These are phyloP conservation scores for Gobiocypris rarus DNA, from an alignment of 2,113 vertebrate genomes.

Conservation along the genomic window DNA sequence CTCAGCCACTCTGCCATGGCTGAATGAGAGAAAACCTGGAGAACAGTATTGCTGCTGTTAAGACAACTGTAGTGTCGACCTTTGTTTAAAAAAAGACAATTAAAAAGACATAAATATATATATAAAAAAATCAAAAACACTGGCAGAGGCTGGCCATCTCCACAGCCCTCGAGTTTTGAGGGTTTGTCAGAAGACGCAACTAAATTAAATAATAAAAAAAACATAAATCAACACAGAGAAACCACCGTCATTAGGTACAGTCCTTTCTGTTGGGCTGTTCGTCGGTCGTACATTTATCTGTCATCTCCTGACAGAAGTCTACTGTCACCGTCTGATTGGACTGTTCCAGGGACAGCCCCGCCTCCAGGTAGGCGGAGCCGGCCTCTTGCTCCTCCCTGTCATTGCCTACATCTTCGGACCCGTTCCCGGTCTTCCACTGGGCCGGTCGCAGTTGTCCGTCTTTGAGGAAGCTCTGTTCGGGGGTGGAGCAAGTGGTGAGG, in stretches of 20 bases:
- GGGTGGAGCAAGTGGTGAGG: conserved; percentile 75
- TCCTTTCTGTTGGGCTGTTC: conserved; percentile 94
- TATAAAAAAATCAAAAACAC: conserved; percentile 70
- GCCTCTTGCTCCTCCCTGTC: conserved; percentile 77
- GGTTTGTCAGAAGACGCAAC: conserved; percentile 73
- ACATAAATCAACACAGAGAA: conserved; percentile 54
- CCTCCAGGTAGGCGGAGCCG: conserved; percentile 78
- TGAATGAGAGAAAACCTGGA: conserved; percentile 74
- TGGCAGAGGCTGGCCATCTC: conserved; percentile 85
- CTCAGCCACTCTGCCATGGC: conserved; percentile 70
- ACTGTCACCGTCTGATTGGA: conserved; percentile 95
- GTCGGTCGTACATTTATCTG: conserved; percentile 98
- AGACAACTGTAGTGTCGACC: conserved; percentile 85
- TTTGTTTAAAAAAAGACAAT: conserved; percentile 65
- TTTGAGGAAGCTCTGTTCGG: conserved; percentile 81
- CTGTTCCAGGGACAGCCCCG: conserved; percentile 81
- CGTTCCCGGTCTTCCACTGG: conserved; percentile 74
- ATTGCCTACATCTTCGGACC: conserved; percentile 57
- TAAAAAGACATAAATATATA: conserved; percentile 75
- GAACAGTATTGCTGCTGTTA: conserved; percentile 85
- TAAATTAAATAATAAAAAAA: conserved; percentile 73
- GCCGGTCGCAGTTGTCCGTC: conserved; percentile 80
- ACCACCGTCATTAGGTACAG: conserved; percentile 80
- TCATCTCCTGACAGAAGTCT: conserved; percentile 99
- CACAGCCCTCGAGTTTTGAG: conserved; percentile 70